Evolutionary conservation across 2,888 invertebrate genomes (phyloP).

Genomic region (Acleris laterana): DNA sequence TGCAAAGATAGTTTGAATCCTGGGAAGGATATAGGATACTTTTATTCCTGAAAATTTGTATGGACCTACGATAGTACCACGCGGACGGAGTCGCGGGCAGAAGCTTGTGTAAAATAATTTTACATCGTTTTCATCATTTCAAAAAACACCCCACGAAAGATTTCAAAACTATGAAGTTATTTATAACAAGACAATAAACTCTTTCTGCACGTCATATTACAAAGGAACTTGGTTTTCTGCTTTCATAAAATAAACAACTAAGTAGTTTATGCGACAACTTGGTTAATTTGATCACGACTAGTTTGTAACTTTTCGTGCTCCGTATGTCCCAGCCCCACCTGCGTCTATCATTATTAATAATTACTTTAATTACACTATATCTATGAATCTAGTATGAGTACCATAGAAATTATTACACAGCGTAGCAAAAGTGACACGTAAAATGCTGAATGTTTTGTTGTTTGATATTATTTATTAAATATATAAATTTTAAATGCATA

Average conservation of each 20-base stretch:
- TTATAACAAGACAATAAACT: background rate
- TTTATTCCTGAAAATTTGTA: too few relatives aligned
- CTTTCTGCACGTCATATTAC: background rate
- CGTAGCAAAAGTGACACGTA: too few relatives aligned
- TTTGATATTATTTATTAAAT: too few relatives aligned
- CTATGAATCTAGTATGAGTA: background rate
- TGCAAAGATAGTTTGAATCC: too few relatives aligned
- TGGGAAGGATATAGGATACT: too few relatives aligned
- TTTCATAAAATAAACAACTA: background rate
- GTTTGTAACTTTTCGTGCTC: background rate
- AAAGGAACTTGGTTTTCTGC: background rate
- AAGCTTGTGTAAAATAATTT: too few relatives aligned
- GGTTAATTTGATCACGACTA: slow-evolving; percentile 24
- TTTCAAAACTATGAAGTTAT: background rate
- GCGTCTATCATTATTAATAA: background rate
- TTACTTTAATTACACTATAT: background rate
- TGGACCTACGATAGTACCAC: too few relatives aligned
- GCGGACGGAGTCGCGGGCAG: too few relatives aligned
- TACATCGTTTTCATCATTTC: background rate
- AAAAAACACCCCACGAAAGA: background rate
- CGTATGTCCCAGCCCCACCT: background rate
- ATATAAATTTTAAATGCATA: too few relatives aligned
- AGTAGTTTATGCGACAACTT: slow-evolving; percentile 1
- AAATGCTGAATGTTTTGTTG: too few relatives aligned
- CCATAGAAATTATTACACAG: too few relatives aligned